Conservation (phyloP, 2,888 invertebrate genomes). For the Rhyacophila evoluta region DNA sequence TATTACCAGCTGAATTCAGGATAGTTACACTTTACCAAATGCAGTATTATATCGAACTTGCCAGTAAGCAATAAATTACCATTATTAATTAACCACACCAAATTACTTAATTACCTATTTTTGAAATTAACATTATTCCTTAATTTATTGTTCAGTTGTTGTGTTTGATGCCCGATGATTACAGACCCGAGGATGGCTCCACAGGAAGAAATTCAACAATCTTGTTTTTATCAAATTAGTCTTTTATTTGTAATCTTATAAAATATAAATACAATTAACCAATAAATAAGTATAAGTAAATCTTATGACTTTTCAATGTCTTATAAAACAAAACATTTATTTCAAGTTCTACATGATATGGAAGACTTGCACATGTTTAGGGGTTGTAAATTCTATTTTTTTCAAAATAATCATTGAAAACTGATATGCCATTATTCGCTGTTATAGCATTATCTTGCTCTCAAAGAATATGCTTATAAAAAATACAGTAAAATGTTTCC, state of each 20-base stretch:
- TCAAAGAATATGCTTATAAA: conserved; percentile 55
- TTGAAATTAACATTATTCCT: conserved; percentile 62
- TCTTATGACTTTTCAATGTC: conserved; percentile 53
- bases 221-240: conserved; percentile 54
- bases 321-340: conserved; percentile 55
- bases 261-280: conserved; percentile 55
- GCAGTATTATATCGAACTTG: no score
- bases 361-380: conserved; percentile 61
- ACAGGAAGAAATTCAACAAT: conserved; percentile 6
- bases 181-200: not conserved
- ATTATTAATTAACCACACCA: no score
- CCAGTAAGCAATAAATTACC: no score
- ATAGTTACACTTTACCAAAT: no score
- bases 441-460: conserved; percentile 47
- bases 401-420: conserved; percentile 60
- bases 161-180: conserved; percentile 84
- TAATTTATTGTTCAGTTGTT: conserved; percentile 75
- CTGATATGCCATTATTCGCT: conserved; percentile 70
- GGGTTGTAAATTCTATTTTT: conserved; percentile 52
- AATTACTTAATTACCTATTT: no score
- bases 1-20: no score
- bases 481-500: conserved; percentile 52
- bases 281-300: conserved; percentile 55
- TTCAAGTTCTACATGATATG: conserved; percentile 62
- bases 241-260: conserved; percentile 55